Base-by-base conservation (phyloP, 2,888 invertebrate species). In the Metopia argyrocephala region DNA sequence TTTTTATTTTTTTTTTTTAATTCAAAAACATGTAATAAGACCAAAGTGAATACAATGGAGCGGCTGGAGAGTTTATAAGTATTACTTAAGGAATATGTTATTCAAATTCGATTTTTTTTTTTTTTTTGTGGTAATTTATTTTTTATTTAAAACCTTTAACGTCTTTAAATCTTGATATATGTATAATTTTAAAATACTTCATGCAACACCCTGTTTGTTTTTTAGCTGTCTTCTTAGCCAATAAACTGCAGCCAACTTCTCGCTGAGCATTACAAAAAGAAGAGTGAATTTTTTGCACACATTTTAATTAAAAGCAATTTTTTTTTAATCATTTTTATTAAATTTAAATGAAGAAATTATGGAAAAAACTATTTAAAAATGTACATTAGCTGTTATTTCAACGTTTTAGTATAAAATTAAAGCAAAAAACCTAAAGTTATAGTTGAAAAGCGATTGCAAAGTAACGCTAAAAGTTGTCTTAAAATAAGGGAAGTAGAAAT, bases 231-330 rank as follows among this genome's bases (percentile, higher is more conserved):
- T 57, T 31, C 64, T 70, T 18, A 21, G 12, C 20, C 18, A 64
- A 28, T 2, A 12, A 79, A 82, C 64, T 69, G 54, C 81, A 78
- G 65, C 83, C 66, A 83, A 81, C 83, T 82, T 83, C 78, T 54
- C 12, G 9, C 7, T 25, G 70, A 71, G 78, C 81, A 56, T 81
- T 78, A 45, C 57, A 70, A 74, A 52, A 62, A 70, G 54, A 46
- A 7, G 21, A 31, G n/a, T n/a, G n/a, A 59, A 28, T 61, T 59
- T 75, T 79, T 75, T 56, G 66, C 78, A 81, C 69, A 74, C 45
- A 52, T 70, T 57, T 57, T 31, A 12, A 2, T 1, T 2, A n/a
- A 54, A 12, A 28, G 28, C 27, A 38, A 46, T 70, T 25, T 20
- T 28, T 3, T 23, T 18, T 62, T 38, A 31, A 61, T 31, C 7